Evolutionary conservation across 2,797 vertebrate species (phyloP).

Genomic region (Dryobates pubescens): DNA sequence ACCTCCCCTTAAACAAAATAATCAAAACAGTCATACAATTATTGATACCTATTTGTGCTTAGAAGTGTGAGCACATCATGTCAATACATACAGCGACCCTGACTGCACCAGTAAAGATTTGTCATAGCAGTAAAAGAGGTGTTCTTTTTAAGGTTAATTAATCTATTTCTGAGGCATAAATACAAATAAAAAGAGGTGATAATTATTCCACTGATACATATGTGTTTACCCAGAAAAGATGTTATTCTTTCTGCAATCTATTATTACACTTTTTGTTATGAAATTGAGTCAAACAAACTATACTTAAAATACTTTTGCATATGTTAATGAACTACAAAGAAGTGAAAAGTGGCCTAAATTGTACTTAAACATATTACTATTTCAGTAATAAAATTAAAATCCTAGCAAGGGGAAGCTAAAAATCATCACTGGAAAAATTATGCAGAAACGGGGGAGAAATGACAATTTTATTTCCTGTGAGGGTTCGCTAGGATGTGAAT

Average conservation of each 20-base stretch:
- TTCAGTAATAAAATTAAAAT: not conserved
- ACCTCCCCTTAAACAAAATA: not conserved
- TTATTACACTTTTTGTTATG: not conserved
- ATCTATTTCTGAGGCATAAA: not conserved
- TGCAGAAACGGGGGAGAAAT: not conserved
- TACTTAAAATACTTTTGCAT: not conserved
- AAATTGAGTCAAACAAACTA: not conserved
- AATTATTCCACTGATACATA: not conserved
- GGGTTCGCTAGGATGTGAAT: not conserved
- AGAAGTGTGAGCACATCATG: not conserved
- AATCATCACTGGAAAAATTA: not conserved
- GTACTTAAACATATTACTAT: not conserved
- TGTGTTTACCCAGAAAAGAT: not conserved
- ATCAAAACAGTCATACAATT: not conserved
- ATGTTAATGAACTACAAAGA: not conserved
- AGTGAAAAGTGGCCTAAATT: not conserved
- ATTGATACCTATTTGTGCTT: not conserved
- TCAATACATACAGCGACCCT: not conserved
- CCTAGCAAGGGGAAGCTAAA: not conserved
- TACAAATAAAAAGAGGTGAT: not conserved
- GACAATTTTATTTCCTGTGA: not conserved
- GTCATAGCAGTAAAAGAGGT: not conserved
- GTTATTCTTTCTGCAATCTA: not conserved
- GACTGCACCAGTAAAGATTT: not conserved
- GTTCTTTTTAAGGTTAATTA: not conserved